Conservation (phyloP, 2,797 vertebrate species). For the Phoebastria nigripes region DNA sequence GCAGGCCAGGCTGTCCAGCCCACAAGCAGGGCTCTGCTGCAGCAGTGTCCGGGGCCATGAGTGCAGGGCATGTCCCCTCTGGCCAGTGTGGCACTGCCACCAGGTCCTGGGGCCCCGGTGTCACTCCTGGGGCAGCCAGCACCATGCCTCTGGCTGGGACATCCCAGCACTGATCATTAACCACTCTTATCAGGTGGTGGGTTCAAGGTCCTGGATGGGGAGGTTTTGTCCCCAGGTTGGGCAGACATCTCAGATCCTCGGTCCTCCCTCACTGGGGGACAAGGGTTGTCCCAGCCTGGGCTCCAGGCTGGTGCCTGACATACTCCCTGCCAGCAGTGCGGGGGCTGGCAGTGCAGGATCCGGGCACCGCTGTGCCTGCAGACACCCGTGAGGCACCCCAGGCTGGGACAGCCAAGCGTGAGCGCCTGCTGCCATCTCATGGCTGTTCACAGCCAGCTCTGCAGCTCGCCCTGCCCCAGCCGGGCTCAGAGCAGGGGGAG, state of each 20-base stretch:
- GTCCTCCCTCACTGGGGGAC: background rate
- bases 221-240: background rate
- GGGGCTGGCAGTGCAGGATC: background rate
- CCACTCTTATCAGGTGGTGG: background rate
- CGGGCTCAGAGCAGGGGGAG: accelerated
- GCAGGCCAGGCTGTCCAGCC: background rate
- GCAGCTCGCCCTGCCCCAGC: background rate
- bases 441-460: background rate
- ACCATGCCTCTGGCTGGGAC: background rate
- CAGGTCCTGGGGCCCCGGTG: background rate
- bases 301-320: background rate
- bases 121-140: accelerated
- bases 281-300: accelerated
- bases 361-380: background rate
- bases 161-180: background rate
- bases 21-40: background rate
- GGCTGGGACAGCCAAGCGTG: background rate
- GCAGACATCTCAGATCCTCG: background rate
- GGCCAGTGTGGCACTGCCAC: background rate
- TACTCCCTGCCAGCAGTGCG: accelerated
- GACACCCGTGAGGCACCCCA: background rate
- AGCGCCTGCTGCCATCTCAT: slow-evolving; percentile 49
- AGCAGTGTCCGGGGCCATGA: accelerated
- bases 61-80: background rate
- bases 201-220: background rate